Conservation (phyloP, 2,797 vertebrate species). For the Orestias chungarensis region DNA sequence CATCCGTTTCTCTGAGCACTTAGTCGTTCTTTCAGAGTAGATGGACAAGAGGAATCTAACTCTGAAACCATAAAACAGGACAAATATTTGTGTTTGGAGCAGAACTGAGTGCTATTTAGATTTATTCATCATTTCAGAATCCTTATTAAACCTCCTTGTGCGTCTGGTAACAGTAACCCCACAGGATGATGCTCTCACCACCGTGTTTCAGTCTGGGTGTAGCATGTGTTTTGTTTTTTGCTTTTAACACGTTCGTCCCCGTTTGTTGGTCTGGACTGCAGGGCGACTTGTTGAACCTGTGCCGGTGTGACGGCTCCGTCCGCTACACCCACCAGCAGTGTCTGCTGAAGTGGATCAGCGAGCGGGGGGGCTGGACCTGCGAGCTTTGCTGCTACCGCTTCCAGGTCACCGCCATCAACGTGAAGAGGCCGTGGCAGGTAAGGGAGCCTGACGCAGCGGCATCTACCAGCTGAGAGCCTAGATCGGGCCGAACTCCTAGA, state of each 20-base stretch:
- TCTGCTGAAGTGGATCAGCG: conserved; percentile 97
- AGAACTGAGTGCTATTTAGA: background rate
- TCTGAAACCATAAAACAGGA: too few relatives aligned
- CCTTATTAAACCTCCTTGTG: background rate
- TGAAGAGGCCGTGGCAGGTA: conserved; percentile 96
- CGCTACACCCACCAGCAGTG: conserved; percentile 94
- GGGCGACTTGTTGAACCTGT: conserved; percentile 93
- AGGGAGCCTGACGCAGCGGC: background rate
- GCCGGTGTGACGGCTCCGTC: conserved; percentile 92
- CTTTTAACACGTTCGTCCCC: background rate
- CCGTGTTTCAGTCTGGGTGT: background rate
- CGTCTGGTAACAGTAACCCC: too few relatives aligned
- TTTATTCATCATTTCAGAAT: background rate
- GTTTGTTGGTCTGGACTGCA: conserved; percentile 43
- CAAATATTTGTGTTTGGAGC: too few relatives aligned
- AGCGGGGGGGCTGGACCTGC: conserved; percentile 94
- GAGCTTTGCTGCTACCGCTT: conserved; percentile 96
- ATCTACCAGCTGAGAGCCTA: background rate
- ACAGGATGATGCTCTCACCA: background rate
- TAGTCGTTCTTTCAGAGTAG: too few relatives aligned
- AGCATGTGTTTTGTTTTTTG: background rate
- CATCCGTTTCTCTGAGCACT: too few relatives aligned
- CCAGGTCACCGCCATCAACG: conserved; percentile 92
- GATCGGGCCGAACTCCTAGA: too few relatives aligned
- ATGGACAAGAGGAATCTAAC: too few relatives aligned